These are phyloP conservation scores for Plusia festucae DNA, from an alignment of 2,888 invertebrate species.

Conservation along the genomic window DNA sequence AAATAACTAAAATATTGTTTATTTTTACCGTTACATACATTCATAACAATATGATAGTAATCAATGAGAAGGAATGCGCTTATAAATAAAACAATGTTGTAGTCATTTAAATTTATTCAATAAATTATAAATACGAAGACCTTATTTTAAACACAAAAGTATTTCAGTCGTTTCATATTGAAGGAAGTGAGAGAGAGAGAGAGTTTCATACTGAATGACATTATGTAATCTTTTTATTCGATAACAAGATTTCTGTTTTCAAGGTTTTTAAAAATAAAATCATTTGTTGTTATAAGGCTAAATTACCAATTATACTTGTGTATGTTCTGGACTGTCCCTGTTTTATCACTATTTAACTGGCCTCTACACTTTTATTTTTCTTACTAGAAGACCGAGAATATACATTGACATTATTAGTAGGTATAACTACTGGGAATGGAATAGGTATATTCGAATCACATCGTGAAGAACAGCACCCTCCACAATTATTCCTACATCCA, in stretches of 20 bases:
- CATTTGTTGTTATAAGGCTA: no score
- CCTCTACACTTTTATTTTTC: conserved; percentile 12
- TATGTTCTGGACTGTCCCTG: background rate
- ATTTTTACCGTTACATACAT: no score
- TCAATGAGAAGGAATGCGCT: conserved; percentile 6
- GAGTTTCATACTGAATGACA: no score
- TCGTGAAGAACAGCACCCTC: conserved; percentile 54
- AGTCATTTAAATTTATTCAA: background rate
- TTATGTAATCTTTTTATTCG: no score
- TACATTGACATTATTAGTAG: conserved; percentile 62
- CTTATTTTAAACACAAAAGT: no score
- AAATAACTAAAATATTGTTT: no score
- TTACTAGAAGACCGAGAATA: conserved; percentile 13
- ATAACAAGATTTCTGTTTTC: no score
- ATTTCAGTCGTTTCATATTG: no score
- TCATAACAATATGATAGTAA: background rate
- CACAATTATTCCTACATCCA: conserved; percentile 47
- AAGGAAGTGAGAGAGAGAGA: no score
- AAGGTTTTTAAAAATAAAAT: no score
- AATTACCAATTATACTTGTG: no score
- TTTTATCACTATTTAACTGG: background rate
- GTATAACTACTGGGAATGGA: conserved; percentile 72
- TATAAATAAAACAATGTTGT: conserved; percentile 18
- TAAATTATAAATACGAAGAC: background rate
- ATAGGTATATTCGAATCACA: conserved; percentile 61